phyloP scores from a whole-genome alignment of 2,113 vertebrate species.

The Alectura lathami region DNA sequence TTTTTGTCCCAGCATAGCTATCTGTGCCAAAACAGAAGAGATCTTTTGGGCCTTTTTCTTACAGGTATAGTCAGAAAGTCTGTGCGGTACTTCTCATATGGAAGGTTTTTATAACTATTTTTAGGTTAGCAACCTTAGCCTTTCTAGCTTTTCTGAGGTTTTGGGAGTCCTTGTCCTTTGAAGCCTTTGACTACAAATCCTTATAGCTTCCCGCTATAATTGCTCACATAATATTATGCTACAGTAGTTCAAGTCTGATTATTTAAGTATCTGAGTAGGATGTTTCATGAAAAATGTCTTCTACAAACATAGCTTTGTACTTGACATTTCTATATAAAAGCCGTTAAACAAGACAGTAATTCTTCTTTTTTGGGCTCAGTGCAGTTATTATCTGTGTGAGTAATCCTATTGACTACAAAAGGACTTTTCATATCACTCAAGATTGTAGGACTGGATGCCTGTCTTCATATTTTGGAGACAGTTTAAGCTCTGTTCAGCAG shows the following conservation, averaged over 20 bases:
- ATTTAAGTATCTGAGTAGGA: background rate
- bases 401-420: background rate
- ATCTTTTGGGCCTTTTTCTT: background rate
- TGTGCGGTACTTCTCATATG: background rate
- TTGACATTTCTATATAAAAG: background rate
- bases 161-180: background rate
- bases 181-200: background rate
- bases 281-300: background rate
- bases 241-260: background rate
- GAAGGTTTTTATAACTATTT: background rate
- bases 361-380: background rate
- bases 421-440: background rate
- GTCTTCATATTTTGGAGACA: background rate
- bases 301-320: background rate
- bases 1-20: background rate
- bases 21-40: background rate
- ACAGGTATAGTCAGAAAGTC: background rate
- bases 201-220: background rate
- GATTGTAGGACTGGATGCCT: background rate
- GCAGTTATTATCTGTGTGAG: background rate
- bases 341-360: background rate
- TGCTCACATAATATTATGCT: background rate
- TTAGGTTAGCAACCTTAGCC: background rate
- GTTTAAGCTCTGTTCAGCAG: background rate
- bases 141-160: background rate